Base-by-base conservation (phyloP, 2,797 vertebrate species). In the Cercopithecus mitis region DNA sequence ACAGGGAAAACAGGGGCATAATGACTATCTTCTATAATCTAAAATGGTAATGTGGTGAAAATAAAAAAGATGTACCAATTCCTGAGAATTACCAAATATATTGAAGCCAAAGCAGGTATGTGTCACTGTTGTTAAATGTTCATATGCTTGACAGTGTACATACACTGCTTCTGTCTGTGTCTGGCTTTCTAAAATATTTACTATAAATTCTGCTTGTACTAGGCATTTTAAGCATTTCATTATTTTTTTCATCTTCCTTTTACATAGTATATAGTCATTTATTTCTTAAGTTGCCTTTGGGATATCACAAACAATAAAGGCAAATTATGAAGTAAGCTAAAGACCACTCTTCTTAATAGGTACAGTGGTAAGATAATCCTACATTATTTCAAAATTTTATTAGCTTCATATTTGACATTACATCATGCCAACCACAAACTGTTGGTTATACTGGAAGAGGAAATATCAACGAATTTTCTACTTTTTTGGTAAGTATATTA, bases 41-140 rank as follows among this genome's bases (percentile, higher is more conserved):
- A 93, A 90, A 95, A 88, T 84, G 5, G 20, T 39, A 94, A 2
- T 97, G 57, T 85, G 36, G 10, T 36, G 27, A 94, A 93, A 96
- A 94, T 36, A 72, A 95, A 76, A 95, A 91, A 86, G 39, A 67
- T 67, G 15, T 67, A 67, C 33, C 61, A 67, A 19, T n/a, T 67
- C 30, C 61, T 67, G 30, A n/a, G 61, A 67, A 67, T 92, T 94
- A 94, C 14, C 20, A 43, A 82, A 75, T 67, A 80, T 1, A 67
- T 33, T 80, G 58, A 81, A 93, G 58, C 30, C 88, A 94, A 94
- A 89, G 79, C 19, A 91, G 14, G 9, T 57, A 41, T 52, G 27
- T 81, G 43, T 58, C 57, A 85, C 33, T 72, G 8, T 17, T 80
- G 36, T 87, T 88, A 72, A 72, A 84, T 43, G n/a, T 55, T 70